Conservation (phyloP, 2,113 vertebrate species). For the Callionymus lyra region DNA sequence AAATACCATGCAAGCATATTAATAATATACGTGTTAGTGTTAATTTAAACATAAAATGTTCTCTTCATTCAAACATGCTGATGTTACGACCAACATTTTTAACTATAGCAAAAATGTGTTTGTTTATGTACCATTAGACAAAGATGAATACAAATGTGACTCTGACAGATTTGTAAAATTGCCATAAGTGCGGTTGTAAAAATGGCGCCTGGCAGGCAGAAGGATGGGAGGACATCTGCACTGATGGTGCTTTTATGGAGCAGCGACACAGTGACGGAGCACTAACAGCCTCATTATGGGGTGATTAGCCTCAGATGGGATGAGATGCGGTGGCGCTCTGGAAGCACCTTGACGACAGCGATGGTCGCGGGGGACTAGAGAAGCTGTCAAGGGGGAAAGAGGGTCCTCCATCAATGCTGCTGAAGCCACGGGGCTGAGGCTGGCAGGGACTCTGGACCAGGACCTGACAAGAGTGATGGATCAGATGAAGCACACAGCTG, state of each 20-base stretch:
- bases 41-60: no score
- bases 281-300: constrained; percentile 42
- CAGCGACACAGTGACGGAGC: constrained; percentile 15
- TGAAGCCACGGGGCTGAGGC: constrained; percentile 13
- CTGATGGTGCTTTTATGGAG: constrained; percentile 38
- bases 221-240: constrained; percentile 7
- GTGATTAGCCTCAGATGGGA: constrained; percentile 39
- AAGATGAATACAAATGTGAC: not conserved
- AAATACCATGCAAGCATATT: no score
- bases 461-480: constrained; percentile 28
- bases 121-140: no score
- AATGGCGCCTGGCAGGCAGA: constrained; percentile 12
- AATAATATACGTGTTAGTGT: no score
- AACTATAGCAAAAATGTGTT: not conserved
- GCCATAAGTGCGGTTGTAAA: constrained; percentile 17
- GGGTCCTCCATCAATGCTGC: constrained; percentile 25
- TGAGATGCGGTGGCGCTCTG: constrained; percentile 9
- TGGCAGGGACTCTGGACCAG: constrained; percentile 10
- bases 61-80: no score
- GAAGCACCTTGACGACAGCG: constrained; percentile 29
- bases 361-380: constrained; percentile 14
- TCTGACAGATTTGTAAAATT: constrained; percentile 14
- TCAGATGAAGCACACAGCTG: constrained; percentile 23
- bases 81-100: not conserved
- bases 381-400: constrained; percentile 16